Evolutionary conservation across 1,140 invertebrate species (phyloP), one percentile per base, ranked within the genome.

Genomic region (Ceratosolen fusciceps): DNA sequence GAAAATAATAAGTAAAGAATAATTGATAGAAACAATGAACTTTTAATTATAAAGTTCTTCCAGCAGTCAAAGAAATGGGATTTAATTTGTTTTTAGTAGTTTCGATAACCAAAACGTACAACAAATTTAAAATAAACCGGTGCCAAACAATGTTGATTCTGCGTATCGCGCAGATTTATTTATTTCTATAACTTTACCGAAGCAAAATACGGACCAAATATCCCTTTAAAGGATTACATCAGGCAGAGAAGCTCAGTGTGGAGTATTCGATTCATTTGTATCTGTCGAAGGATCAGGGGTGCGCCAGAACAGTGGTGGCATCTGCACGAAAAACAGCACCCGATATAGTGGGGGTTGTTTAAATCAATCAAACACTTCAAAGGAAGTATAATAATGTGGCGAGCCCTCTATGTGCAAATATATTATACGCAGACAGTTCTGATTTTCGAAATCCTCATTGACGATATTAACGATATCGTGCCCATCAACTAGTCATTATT

Each of bases 131-230:
- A 56, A 24, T 24, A 12, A 56, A 56, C n/a, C 54, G 12, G 34
- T 60, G 56, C 24, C 19, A 29, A 24, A 12, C 3, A 47, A 26
- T 80, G 60, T 85, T 89, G 86, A 89, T 89, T 89, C 86, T 85
- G 83, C 87, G 84, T 85, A 87, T 88, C 84, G 85, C 87, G 83
- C 86, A n/a, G n/a, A n/a, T n/a, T n/a, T n/a, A 58, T 84, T 85
- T 88, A 88, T 90, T 90, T 90, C 85, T 88, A 88, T 84, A 87
- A 86, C 87, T 89, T 86, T 88, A 89, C 86, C 85, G 86, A 88
- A 86, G 80, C 86, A 86, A 88, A 86, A 88, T 85, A 86, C 82
- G 85, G 83, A 77, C 83, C 80, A 72, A 82, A 85, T 86, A 88
- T 89, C 87, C 87, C 86, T 90, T 88, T 88, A 89, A 88, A 87